phyloP scores from a whole-genome alignment of 2,797 vertebrate species.

The Euthynnus affinis region DNA sequence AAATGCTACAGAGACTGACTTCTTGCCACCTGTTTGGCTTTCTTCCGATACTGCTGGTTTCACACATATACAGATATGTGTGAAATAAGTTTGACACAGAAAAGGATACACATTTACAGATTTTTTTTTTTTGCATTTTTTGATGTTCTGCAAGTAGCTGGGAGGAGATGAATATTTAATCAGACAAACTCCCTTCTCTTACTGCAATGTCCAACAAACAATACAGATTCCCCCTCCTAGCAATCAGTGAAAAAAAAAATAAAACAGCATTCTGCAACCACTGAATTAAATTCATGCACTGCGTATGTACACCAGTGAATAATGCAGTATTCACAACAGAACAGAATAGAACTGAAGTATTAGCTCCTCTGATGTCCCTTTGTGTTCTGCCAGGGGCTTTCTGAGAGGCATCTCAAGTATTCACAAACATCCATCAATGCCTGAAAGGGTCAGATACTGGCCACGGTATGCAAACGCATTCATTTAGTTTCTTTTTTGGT shows the following conservation, averaged over 20 bases:
- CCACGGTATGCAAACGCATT: slow-evolving; percentile 25
- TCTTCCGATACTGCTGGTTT: background rate
- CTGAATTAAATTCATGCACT: slow-evolving; percentile 64
- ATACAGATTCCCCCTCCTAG: slow-evolving; percentile 4
- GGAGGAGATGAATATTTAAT: slow-evolving; percentile 52
- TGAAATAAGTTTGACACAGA: slow-evolving; percentile 17
- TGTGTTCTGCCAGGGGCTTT: slow-evolving; percentile 66
- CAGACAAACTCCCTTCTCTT: slow-evolving; percentile 47
- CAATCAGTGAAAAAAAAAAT: slow-evolving; percentile 9
- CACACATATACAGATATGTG: background rate
- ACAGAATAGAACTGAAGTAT: slow-evolving; percentile 63
- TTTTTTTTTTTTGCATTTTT: no score
- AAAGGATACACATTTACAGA: slow-evolving; percentile 27
- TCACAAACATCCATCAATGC: slow-evolving; percentile 73
- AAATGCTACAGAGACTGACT: background rate
- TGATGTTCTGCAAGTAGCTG: slow-evolving; percentile 27
- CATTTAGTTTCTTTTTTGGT: slow-evolving; percentile 22
- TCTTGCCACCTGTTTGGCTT: slow-evolving; percentile 8
- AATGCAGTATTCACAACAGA: slow-evolving; percentile 62
- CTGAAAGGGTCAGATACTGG: slow-evolving; percentile 62
- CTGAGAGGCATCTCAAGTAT: slow-evolving; percentile 70
- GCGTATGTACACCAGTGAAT: slow-evolving; percentile 22
- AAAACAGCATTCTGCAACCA: slow-evolving; percentile 22
- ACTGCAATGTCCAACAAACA: slow-evolving; percentile 29
- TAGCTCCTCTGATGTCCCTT: slow-evolving; percentile 64